Percentiles rank a stretch among this genome's conserved stretches.
Conservation (phyloP, 2,888 invertebrate genomes). For the Cheiracanthium punctorium region DNA sequence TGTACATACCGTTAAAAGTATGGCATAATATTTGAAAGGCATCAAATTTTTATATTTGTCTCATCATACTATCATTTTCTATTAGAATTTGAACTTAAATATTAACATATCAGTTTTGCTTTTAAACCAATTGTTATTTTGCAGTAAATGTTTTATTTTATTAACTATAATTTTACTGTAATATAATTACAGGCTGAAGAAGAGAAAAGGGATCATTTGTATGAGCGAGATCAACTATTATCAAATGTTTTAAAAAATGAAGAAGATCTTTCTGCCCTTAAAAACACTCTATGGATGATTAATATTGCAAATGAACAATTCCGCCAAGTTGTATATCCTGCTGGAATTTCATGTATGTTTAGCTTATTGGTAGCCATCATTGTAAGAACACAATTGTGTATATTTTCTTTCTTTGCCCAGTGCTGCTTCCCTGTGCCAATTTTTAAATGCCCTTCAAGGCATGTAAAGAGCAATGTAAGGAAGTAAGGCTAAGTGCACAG, state of each 20-base stretch:
- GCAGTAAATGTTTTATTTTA: background rate
- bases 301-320: conserved; percentile 50
- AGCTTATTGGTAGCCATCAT: no score
- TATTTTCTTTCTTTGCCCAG: no score
- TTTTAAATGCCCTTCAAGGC: no score
- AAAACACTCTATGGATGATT: conserved; percentile 58
- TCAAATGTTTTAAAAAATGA: conserved; percentile 25
- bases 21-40: no score
- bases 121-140: background rate
- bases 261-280: conserved; percentile 55
- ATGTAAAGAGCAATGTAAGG: no score
- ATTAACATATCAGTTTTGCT: background rate
- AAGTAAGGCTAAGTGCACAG: no score
- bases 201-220: conserved; percentile 38
- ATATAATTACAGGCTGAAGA: conserved; percentile 47
- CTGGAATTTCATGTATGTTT: conserved; percentile 51
- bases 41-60: no score
- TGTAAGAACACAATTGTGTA: no score
- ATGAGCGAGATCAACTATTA: conserved; percentile 36
- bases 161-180: background rate
- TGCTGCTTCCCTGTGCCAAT: no score
- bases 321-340: conserved; percentile 36
- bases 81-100: background rate
- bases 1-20: no score
- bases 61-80: no score